phyloP scores from a whole-genome alignment of 2,113 vertebrate species.

The Pardalotus punctatus region DNA sequence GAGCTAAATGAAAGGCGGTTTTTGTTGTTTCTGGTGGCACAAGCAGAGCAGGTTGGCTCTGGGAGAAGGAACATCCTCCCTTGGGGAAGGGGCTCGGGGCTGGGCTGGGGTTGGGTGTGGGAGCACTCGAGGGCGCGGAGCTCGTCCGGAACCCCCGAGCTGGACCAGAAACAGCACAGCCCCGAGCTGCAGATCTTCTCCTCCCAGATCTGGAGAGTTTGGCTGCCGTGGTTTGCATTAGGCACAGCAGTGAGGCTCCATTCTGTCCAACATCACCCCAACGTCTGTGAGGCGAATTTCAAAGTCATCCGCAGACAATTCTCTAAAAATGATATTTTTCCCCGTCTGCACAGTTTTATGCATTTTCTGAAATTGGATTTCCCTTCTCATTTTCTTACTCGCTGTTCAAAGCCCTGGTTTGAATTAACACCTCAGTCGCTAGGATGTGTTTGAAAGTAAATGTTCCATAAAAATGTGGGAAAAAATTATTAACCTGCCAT shows the following conservation, averaged over 20 bases:
- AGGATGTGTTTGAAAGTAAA: slow-evolving; percentile 53
- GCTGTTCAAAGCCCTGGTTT: background rate
- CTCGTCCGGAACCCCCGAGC: fast-evolving
- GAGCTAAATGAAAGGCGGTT: no score
- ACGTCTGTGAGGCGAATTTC: background rate
- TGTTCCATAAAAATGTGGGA: slow-evolving; percentile 38
- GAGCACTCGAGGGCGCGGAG: background rate
- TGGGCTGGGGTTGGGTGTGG: fast-evolving
- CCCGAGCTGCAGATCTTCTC: background rate
- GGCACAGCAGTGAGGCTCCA: background rate
- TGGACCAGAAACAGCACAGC: background rate
- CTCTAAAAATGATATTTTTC: background rate
- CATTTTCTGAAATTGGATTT: slow-evolving; percentile 27
- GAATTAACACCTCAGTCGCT: background rate
- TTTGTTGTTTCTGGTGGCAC: background rate
- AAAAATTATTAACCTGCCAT: slow-evolving; percentile 42
- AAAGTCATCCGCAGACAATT: background rate
- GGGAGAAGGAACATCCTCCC: fast-evolving
- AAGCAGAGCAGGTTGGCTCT: background rate
- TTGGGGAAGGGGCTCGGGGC: background rate
- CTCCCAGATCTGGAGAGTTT: background rate
- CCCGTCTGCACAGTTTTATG: background rate
- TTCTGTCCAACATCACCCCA: background rate
- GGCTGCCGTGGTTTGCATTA: fast-evolving
- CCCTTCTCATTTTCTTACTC: slow-evolving; percentile 3